phyloP scores from a whole-genome alignment of 2,113 vertebrate species.

The Mobula birostris region DNA sequence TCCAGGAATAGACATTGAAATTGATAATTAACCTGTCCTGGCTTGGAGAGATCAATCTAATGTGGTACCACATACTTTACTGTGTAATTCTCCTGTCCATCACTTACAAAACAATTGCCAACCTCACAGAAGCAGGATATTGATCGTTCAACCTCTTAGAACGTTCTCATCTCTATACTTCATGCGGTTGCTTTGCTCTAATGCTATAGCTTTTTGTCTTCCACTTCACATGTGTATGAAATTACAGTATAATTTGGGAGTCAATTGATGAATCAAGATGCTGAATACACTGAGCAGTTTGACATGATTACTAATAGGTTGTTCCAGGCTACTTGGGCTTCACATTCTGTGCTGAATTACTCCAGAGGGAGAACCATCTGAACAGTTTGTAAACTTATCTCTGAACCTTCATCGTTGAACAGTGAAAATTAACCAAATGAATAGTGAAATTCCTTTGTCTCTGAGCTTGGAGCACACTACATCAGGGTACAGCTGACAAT shows the following conservation, averaged over 20 bases:
- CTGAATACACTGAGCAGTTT: not conserved
- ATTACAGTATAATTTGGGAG: no score
- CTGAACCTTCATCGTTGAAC: not conserved
- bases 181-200: not conserved
- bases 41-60: not conserved
- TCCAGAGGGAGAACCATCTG: not conserved
- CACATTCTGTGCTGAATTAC: not conserved
- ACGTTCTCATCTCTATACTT: not conserved
- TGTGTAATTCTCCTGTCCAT: not conserved
- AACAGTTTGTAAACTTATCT: not conserved
- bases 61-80: not conserved
- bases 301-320: not conserved
- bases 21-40: not conserved
- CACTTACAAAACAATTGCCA: not conserved
- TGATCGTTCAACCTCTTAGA: not conserved
- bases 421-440: not conserved
- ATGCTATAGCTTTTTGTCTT: not conserved
- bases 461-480: not conserved
- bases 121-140: not conserved
- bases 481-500: not conserved
- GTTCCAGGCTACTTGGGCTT: no score
- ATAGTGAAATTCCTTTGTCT: not conserved
- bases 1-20: not conserved
- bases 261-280: not conserved
- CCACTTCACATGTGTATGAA: not conserved